Evolutionary conservation across 2,797 vertebrate species (phyloP), one percentile per base, ranked within the genome.

Genomic region (Melopsittacus undulatus): DNA sequence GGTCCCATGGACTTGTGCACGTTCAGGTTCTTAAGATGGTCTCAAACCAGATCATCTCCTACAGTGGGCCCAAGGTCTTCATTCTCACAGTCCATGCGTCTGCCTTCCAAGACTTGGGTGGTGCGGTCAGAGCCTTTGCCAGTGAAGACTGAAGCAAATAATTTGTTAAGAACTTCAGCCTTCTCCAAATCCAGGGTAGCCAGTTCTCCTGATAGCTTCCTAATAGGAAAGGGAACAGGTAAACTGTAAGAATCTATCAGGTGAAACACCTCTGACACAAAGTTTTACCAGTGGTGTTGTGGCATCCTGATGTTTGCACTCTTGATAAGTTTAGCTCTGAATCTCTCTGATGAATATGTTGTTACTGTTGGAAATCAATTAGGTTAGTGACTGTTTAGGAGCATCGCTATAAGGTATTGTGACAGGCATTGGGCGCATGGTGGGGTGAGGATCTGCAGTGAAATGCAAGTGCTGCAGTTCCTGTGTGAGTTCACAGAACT

Each of bases 371-470:
- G 85, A 66, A 72, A 46, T 32, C 29, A 36, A 1, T 27, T 4
- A 59, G 9, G 5, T 3, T 6, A 13, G 13, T 16, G 72, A 43
- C 32, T 2, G 1, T 54, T 86, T 23, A 75, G 66, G 54, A 72
- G 22, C 24, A 32, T 42, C 7, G 3, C 24, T 7, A 3, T 5
- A 0, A 0, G 0, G 14, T 23, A 40, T 2, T 2, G 0, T 27
- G 36, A 24, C 10, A 2, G 1, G 17, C 2, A 0, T 0, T 19
- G 40, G 29, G 20, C 1, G 2, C 1, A 0, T 34, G 38, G 17
- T 23, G 23, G 48, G 17, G 29, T 26, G 46, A 1, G 4, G 64
- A 27, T 10, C 40, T 5, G 3, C 2, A 2, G 45, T 27, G 26
- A 11, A n/a, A 27, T 14, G 34, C 13, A 51, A 46, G 54, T 10